phyloP scores from a whole-genome alignment of 2,797 vertebrate species.

The Neosalanx taihuensis region DNA sequence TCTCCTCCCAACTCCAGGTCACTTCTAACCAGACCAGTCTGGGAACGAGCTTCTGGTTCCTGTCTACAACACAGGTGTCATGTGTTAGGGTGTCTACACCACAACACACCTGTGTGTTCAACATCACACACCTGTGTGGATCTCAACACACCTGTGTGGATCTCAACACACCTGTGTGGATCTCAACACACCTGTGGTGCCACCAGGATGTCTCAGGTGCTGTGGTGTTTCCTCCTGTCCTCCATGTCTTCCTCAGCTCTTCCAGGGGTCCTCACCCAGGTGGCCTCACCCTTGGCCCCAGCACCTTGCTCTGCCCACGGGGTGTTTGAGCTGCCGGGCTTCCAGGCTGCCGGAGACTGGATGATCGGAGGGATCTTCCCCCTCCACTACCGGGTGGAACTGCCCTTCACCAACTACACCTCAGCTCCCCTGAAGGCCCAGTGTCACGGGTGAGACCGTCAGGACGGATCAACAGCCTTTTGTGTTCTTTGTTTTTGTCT shows the following conservation, averaged over 20 bases:
- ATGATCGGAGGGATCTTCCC: constrained; percentile 74
- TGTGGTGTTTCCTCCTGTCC: constrained; percentile 45
- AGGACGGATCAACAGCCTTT: too few species aligned
- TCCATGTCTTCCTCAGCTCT: constrained; percentile 13
- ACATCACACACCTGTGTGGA: too few species aligned
- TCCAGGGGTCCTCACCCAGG: not conserved
- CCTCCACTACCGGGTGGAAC: constrained; percentile 73
- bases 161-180: too few species aligned
- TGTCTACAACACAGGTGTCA: not conserved
- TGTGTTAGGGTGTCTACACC: too few species aligned
- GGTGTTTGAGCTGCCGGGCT: constrained; percentile 64
- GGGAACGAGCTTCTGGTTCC: not conserved
- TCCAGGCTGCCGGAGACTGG: constrained; percentile 63
- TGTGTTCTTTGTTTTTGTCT: too few species aligned
- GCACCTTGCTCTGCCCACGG: constrained; percentile 14
- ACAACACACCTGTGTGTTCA: too few species aligned
- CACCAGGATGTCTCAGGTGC: constrained; percentile 51
- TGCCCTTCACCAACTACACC: constrained; percentile 66
- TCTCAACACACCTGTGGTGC: not conserved
- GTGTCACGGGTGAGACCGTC: constrained; percentile 64
- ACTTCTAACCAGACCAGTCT: not conserved
- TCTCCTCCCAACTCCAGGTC: not conserved
- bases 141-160: too few species aligned
- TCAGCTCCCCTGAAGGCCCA: constrained; percentile 62
- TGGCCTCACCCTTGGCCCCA: constrained; percentile 1